Conservation (phyloP, 2,797 vertebrate species). For the Toxotes lorentzi region DNA sequence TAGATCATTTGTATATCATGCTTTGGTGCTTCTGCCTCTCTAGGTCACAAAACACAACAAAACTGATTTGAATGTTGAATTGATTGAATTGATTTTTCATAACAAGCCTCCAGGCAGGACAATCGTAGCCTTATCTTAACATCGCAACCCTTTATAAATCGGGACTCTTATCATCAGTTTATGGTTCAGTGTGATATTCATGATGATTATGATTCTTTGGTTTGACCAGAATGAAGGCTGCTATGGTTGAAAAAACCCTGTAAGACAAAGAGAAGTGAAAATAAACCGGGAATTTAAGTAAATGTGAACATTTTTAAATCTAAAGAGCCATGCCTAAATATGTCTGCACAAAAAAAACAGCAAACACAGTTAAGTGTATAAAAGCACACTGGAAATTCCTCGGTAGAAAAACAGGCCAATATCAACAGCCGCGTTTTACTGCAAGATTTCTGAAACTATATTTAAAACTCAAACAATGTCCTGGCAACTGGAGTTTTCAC, state of each 20-base stretch:
- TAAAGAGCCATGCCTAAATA: neutral
- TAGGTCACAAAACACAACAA: slow-evolving; percentile 58
- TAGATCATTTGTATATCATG: slow-evolving; percentile 55
- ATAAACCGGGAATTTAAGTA: neutral
- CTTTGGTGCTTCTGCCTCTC: slow-evolving; percentile 35
- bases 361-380: neutral
- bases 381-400: slow-evolving; percentile 1
- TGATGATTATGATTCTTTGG: neutral
- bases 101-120: slow-evolving; percentile 8
- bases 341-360: neutral
- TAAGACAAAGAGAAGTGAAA: neutral
- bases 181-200: slow-evolving; percentile 15
- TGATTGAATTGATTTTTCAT: too few species aligned
- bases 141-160: neutral
- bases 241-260: neutral
- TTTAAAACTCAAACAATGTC: slow-evolving; percentile 10
- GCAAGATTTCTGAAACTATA: neutral
- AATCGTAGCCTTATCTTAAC: slow-evolving; percentile 2
- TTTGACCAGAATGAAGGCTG: neutral
- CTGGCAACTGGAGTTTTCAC: neutral
- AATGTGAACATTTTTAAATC: neutral
- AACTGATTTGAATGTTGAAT: slow-evolving; percentile 76
- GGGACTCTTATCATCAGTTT: neutral
- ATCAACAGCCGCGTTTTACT: slow-evolving; percentile 12
- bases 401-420: slow-evolving; percentile 2